phyloP scores from a whole-genome alignment of 2,113 vertebrate species.

The Eurypyga helias region DNA sequence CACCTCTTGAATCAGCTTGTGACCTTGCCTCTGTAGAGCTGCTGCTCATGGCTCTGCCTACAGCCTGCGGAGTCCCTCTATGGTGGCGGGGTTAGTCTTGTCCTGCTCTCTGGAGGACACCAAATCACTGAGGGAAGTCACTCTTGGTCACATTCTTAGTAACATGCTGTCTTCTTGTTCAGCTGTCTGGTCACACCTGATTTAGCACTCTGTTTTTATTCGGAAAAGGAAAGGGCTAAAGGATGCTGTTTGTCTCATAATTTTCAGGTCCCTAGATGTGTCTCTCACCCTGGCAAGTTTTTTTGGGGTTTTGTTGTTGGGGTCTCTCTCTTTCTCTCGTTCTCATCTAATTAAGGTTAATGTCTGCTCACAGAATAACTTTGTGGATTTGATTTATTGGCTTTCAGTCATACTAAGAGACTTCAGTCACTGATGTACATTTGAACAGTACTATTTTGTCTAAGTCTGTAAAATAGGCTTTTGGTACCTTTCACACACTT shows the following conservation, averaged over 20 bases:
- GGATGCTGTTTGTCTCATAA: background rate
- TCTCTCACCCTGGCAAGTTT: background rate
- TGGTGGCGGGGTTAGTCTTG: background rate
- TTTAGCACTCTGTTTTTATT: background rate
- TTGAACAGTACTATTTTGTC: background rate
- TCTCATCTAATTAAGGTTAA: background rate
- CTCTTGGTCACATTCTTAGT: background rate
- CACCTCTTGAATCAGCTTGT: background rate
- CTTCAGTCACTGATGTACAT: background rate
- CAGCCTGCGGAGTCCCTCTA: background rate
- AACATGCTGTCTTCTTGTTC: background rate
- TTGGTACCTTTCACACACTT: background rate
- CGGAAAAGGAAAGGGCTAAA: background rate
- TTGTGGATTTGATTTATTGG: background rate
- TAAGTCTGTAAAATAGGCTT: background rate
- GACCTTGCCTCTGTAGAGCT: conserved; percentile 3
- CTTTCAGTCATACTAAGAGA: background rate
- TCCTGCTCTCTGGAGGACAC: background rate
- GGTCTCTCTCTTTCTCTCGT: background rate
- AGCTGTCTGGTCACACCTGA: accelerated
- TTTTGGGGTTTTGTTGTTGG: background rate
- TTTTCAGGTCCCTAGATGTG: background rate
- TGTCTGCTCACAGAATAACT: background rate
- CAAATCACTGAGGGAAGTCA: background rate
- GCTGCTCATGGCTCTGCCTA: background rate